Percentiles rank a stretch among this genome's conserved stretches.
phyloP scores from a whole-genome alignment of 2,888 invertebrate species.

The Metopia argyrocephala region DNA sequence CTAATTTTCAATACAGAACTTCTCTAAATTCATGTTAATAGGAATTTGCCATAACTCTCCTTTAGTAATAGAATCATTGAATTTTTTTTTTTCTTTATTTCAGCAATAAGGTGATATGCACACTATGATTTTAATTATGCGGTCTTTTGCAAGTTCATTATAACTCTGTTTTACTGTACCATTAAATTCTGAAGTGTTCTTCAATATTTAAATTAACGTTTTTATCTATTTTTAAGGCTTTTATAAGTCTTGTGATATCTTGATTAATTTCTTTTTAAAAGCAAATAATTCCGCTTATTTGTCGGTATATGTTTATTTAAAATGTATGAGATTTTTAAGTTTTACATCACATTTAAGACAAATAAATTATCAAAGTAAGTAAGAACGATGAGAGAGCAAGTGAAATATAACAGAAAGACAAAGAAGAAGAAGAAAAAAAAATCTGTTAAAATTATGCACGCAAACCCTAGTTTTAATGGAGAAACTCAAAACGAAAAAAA shows the following conservation, averaged over 20 bases:
- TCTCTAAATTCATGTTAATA: no score
- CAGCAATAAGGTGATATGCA: no score
- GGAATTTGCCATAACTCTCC: no score
- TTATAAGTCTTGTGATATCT: conserved; percentile 55
- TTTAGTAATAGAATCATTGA: no score
- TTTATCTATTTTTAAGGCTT: conserved; percentile 50
- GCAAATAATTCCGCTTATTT: conserved; percentile 39
- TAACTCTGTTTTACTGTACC: no score
- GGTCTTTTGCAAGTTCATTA: no score
- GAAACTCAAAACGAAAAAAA: conserved; percentile 11
- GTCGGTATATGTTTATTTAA: conserved; percentile 56
- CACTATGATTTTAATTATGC: no score
- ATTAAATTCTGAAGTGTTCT: no score
- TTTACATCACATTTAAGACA: conserved; percentile 57
- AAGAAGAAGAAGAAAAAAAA: conserved; percentile 15
- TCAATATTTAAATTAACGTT: conserved; percentile 28
- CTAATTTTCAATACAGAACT: no score
- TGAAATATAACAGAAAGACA: background rate
- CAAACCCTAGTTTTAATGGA: conserved; percentile 50
- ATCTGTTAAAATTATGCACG: conserved; percentile 58
- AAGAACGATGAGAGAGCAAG: conserved; percentile 11
- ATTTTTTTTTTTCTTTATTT: no score
- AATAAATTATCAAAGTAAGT: conserved; percentile 56
- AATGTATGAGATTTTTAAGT: conserved; percentile 58
- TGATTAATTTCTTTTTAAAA: conserved; percentile 51